These are phyloP conservation scores for Drosophila nikananu DNA, from an alignment of 1,140 invertebrate genomes.

Conservation along the genomic window DNA sequence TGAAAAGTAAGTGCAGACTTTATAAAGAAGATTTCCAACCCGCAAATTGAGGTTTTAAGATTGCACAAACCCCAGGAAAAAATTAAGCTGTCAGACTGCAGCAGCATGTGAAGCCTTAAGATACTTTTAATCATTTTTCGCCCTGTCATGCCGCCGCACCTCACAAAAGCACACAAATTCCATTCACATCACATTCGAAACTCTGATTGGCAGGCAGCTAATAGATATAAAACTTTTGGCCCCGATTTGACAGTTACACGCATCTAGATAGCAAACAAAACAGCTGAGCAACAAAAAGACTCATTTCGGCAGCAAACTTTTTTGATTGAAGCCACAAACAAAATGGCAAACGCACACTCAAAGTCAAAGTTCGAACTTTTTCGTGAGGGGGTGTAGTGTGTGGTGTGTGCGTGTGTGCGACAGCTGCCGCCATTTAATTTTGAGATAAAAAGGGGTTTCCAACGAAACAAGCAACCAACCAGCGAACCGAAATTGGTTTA, in stretches of 20 bases:
- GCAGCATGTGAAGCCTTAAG: constrained; percentile 36
- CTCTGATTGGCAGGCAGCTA: constrained; percentile 68
- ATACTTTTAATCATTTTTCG: constrained; percentile 50
- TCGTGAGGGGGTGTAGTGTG: constrained; percentile 16
- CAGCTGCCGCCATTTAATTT: constrained; percentile 81
- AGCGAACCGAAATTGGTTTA: constrained; percentile 73
- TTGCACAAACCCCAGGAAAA: constrained; percentile 19
- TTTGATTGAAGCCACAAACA: constrained; percentile 69
- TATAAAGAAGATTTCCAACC: neutral
- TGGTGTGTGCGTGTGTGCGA: constrained; percentile 48
- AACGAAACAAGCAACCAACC: constrained; percentile 4
- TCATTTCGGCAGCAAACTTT: constrained; percentile 64
- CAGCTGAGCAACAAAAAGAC: constrained; percentile 54
- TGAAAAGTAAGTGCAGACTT: constrained; percentile 6
- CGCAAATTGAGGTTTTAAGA: constrained; percentile 8
- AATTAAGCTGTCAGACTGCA: constrained; percentile 62
- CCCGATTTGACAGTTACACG: constrained; percentile 38
- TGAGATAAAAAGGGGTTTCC: constrained; percentile 67
- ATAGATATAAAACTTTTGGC: constrained; percentile 48
- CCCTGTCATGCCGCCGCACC: constrained; percentile 62
- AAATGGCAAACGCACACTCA: constrained; percentile 46
- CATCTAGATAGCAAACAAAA: constrained; percentile 29
- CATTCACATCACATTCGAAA: constrained; percentile 34
- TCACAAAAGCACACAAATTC: constrained; percentile 31
- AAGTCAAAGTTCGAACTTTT: constrained; percentile 59